Evolutionary conservation across 92 coral and sea anemone genomes (phyloP), one percentile per base, ranked within the genome.

Genomic region (Zoanthus solanderi): DNA sequence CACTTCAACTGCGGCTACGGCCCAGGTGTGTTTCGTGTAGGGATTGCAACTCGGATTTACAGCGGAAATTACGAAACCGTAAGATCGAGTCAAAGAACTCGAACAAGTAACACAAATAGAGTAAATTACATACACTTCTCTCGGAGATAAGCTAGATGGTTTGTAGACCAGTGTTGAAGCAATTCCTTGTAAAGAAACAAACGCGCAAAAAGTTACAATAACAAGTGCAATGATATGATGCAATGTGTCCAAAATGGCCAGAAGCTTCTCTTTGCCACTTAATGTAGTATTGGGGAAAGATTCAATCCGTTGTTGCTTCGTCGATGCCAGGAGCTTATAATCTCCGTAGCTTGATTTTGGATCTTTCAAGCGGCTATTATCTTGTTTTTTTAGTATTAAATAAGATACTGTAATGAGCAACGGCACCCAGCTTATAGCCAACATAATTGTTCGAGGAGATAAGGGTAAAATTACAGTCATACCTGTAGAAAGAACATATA

Each of bases 11-110:
- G 46, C 12, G 42, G 74, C 74, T 34, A n/a, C 12, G 45, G 44
- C 74, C 74, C 74, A 69, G 37, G 74, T 69, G 74, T 69, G 74
- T 69, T 69, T 28, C 30, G 74, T 69, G 74, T 28, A 69, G 0
- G 74, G 18, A 16, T 69, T 69, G 30, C 2, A 34, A 13, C 13
- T 69, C 18, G 74, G 74, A 8, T 69, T 69, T 16, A 69, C 42
- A 28, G 18, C 11, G 28, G 72, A 16, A 67, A n/a, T n/a, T 3
- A 67, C 72, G 11, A n/a, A 67, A 9, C 72, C 18, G 72, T 67
- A 67, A 11, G 72, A 67, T 3, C 31, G 34, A 67, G 23, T 30
- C 8, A 67, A n/a, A 67, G 34, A 67, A 6, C 72, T 67, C 0
- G 32, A n/a, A 67, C 15, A 11, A 30, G 29, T 67, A 30, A 67